phyloP scores from a whole-genome alignment of 1,140 invertebrate species.

The Pinna nobilis region DNA sequence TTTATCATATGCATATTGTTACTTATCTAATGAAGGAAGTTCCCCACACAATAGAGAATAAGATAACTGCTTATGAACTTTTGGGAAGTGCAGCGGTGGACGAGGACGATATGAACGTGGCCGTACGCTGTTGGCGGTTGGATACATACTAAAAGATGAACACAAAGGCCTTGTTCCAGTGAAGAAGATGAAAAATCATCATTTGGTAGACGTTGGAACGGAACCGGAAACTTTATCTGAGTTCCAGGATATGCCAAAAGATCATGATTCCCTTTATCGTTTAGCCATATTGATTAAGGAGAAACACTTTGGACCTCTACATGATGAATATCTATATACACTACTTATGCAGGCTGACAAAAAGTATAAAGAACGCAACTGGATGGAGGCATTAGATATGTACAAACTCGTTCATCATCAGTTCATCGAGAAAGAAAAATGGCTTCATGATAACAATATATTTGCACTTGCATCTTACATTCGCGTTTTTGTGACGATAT shows the following conservation, averaged over 20 bases:
- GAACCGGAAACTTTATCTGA: background rate
- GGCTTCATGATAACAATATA: constrained; percentile 12
- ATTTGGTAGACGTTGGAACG: background rate
- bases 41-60: background rate
- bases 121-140: background rate
- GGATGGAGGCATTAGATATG: background rate
- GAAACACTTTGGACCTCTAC: background rate
- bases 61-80: constrained; percentile 18
- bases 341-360: background rate
- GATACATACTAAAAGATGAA: background rate
- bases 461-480: background rate
- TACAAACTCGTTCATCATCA: background rate
- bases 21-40: background rate
- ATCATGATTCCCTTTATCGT: background rate
- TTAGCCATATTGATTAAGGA: background rate
- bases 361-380: background rate
- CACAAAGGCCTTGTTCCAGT: background rate
- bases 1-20: constrained; percentile 6
- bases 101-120: background rate
- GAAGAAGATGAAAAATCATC: constrained; percentile 3
- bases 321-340: constrained; percentile 16
- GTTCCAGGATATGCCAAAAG: background rate
- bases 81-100: constrained; percentile 9
- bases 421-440: constrained; percentile 1
- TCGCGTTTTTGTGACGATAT: background rate